Evolutionary conservation across 23 tunicate genomes (phyloP), one percentile per base, ranked within the genome.

Genomic region (Phallusia fumigata): DNA sequence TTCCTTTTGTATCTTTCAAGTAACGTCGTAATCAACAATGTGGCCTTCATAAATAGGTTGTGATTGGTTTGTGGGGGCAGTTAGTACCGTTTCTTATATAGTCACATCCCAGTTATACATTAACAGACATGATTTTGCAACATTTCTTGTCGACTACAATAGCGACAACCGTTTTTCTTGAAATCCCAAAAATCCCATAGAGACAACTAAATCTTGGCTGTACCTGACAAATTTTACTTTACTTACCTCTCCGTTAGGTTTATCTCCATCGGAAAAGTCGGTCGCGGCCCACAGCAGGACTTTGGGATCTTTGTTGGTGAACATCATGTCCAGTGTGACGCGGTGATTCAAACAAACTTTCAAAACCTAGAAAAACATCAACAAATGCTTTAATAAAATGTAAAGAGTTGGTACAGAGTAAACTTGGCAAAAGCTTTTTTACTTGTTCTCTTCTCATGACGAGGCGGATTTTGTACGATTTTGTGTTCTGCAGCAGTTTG

Each of bases 381-480:
- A 58, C 8, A 58, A 22, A 16, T 58, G 11, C 16, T 22, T 8
- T 58, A 40, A 10, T 5, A 40, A 5, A 40, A 3, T 3, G 47
- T 58, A 13, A 13, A 58, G 69, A 16, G 47, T 10, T 40, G 47
- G 47, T 40, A 40, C 47, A 40, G 47, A 40, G 47, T 40, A 40
- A 3, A 10, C 10, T 40, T 40, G 5, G 5, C 5, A 40, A 5
- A 1, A 58, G 28, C 2, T 21, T 58, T 8, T 24, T 31, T 28
- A 93, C 98, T 90, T 94, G 98, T 82, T 94, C 98, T 52, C 98
- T 52, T 65, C 94, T 65, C 98, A 94, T 94, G 26, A 94, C 88
- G n/a, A 89, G 81, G 3, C 98, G 75, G n/a, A 87, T 65, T 80
- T 86, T 89, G 83, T 52, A 94, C 12, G 76, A 75, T 34, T 79